Evolutionary conservation across 1,140 invertebrate species (phyloP).

Genomic region (Adoxophyes honmai): DNA sequence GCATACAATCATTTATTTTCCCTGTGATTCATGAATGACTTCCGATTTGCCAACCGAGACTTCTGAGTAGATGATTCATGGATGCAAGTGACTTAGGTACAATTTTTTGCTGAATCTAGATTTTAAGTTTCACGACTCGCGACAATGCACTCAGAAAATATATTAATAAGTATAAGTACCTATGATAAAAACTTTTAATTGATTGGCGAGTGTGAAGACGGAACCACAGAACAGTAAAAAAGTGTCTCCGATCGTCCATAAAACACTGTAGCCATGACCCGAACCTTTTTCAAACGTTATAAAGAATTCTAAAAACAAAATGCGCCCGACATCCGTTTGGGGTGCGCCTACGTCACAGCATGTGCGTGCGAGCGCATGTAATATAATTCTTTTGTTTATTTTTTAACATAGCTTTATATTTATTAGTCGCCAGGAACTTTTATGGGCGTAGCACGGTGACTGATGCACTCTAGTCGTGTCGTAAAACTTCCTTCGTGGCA

Average conservation of each 20-base stretch:
- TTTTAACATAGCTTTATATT: constrained; percentile 28
- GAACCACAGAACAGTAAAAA: too few species aligned
- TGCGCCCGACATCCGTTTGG: constrained; percentile 5
- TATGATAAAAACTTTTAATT: too few species aligned
- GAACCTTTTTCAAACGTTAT: background rate
- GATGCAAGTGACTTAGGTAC: background rate
- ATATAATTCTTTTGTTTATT: constrained; percentile 25
- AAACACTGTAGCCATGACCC: background rate
- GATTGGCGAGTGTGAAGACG: too few species aligned
- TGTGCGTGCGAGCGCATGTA: constrained; percentile 17
- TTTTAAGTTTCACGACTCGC: too few species aligned
- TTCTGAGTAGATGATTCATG: background rate
- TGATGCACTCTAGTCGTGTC: constrained; percentile 22
- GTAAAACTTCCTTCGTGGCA: background rate
- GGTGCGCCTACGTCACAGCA: constrained; percentile 24
- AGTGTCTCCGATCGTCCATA: too few species aligned
- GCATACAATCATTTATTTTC: constrained; percentile 15
- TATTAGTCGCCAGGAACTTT: constrained; percentile 31
- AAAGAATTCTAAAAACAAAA: constrained; percentile 14
- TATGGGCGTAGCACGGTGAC: constrained; percentile 30
- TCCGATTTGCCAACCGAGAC: constrained; percentile 5
- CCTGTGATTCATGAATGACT: constrained; percentile 9
- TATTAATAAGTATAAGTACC: too few species aligned
- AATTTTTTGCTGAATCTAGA: background rate
- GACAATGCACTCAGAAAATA: too few species aligned